Conservation (phyloP, 1,140 invertebrate genomes). For the Sitobion miscanthi region DNA sequence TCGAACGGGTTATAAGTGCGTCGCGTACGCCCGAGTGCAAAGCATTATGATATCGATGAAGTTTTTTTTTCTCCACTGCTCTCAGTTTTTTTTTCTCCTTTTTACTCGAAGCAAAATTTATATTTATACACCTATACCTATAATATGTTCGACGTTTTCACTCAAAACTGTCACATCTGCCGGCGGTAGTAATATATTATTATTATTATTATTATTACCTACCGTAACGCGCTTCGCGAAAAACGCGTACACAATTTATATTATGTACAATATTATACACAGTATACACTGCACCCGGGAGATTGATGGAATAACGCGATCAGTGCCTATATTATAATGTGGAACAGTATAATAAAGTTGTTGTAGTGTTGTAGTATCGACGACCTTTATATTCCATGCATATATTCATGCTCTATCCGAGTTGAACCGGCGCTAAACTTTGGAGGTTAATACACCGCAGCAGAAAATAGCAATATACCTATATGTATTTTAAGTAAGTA, state of each 20-base stretch:
- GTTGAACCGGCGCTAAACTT: not conserved
- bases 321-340: not conserved
- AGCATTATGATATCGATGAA: not conserved
- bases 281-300: not conserved
- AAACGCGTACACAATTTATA: not conserved
- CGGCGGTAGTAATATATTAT: slow-evolving; percentile 16
- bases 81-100: not conserved
- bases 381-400: not conserved
- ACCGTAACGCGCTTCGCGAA: not conserved
- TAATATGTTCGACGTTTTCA: slow-evolving; percentile 10
- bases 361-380: not conserved
- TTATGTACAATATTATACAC: not conserved
- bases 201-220: slow-evolving; percentile 9
- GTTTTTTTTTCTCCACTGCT: not conserved
- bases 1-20: not conserved
- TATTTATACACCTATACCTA: not conserved
- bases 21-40: not conserved
- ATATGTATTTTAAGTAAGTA: not conserved
- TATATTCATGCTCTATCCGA: not conserved
- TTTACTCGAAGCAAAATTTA: not conserved
- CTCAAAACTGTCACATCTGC: slow-evolving; percentile 17
- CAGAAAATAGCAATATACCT: not conserved
- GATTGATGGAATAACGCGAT: slow-evolving; percentile 5
- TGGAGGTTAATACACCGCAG: not conserved
- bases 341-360: not conserved